phyloP scores from a whole-genome alignment of 1,140 invertebrate species.

The Drosophila parvula region DNA sequence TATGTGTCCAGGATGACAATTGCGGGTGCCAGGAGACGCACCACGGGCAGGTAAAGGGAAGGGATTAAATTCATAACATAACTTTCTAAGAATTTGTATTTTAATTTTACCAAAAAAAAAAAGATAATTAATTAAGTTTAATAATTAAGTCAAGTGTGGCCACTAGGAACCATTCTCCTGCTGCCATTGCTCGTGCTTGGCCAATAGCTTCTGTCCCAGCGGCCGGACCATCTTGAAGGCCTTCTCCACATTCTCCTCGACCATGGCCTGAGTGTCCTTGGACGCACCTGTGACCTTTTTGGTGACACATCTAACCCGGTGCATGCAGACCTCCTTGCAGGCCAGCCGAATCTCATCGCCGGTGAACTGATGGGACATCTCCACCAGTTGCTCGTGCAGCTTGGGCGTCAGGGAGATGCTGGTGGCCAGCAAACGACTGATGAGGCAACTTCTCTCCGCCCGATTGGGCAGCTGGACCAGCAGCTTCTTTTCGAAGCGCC shows the following conservation, averaged over 20 bases:
- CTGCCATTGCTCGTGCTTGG: conserved; percentile 74
- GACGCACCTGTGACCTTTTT: background rate
- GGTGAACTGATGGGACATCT: conserved; percentile 89
- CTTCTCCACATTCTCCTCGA: conserved; percentile 53
- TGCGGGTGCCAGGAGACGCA: conserved; percentile 77
- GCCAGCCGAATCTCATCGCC: conserved; percentile 94
- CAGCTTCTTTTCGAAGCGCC: conserved; percentile 95
- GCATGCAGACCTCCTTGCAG: conserved; percentile 94
- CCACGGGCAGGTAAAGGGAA: conserved; percentile 79
- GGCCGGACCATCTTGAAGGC: conserved; percentile 72
- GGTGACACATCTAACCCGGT: conserved; percentile 84
- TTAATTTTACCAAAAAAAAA: background rate
- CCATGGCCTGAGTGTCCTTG: conserved; percentile 29
- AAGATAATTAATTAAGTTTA: background rate
- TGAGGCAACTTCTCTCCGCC: conserved; percentile 88
- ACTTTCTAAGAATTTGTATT: conserved; percentile 2
- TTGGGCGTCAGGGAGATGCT: conserved; percentile 75
- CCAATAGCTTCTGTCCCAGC: conserved; percentile 64
- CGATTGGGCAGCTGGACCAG: conserved; percentile 90
- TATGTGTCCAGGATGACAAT: conserved; percentile 82
- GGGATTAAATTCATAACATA: no score
- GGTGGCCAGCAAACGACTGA: conserved; percentile 86
- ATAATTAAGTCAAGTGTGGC: accelerated
- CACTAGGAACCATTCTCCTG: conserved; percentile 70
- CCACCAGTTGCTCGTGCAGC: conserved; percentile 86